phyloP scores from a whole-genome alignment of 2,113 vertebrate genomes.

The Percina caprodes region DNA sequence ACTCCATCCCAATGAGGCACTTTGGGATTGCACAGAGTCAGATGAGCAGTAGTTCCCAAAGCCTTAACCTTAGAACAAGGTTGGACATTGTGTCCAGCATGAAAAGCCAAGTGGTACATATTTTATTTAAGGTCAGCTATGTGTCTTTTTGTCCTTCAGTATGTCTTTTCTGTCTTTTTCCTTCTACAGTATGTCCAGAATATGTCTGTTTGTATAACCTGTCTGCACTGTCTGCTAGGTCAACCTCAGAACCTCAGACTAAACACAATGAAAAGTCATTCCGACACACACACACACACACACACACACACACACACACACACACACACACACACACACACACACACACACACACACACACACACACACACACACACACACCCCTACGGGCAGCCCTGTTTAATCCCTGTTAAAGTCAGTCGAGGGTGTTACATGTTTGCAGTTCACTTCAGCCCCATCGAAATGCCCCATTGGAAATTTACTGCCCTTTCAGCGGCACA shows the following conservation, averaged over 20 bases:
- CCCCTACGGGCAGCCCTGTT: not conserved
- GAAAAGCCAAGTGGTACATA: not conserved
- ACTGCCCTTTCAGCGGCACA: conserved; percentile 53
- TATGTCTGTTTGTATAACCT: conserved; percentile 30
- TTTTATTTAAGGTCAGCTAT: too few relatives aligned
- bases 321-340: too few relatives aligned
- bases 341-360: not conserved
- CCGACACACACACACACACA: conserved; percentile 4
- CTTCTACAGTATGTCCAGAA: not conserved
- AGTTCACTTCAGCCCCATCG: conserved; percentile 58
- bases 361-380: not conserved
- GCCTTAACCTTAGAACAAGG: not conserved
- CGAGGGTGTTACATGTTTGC: conserved; percentile 60
- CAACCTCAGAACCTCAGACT: conserved; percentile 35
- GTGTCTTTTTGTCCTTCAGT: not conserved
- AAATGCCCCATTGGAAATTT: conserved; percentile 66
- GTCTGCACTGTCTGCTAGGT: not conserved
- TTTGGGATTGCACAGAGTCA: too few relatives aligned
- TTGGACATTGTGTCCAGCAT: not conserved
- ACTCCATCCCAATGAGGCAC: too few relatives aligned
- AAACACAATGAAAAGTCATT: conserved; percentile 39
- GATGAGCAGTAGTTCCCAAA: too few relatives aligned
- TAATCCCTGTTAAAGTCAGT: conserved; percentile 66
- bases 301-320: too few relatives aligned
- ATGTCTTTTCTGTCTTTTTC: not conserved